Base-by-base conservation (phyloP, 2,113 vertebrate genomes). In the Scomber scombrus region DNA sequence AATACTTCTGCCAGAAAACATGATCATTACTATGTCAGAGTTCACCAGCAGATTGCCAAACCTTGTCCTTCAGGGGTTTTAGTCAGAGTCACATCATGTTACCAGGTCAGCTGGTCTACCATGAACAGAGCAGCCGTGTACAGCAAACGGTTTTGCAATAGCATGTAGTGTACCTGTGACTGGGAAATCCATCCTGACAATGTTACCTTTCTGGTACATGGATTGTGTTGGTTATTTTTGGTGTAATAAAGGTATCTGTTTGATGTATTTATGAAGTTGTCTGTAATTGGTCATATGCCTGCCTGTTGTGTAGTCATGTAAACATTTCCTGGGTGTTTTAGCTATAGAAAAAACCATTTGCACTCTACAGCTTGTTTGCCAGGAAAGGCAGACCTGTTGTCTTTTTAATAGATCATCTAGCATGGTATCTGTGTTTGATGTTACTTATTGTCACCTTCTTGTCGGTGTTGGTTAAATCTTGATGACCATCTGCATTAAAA, bases 401-500 rank as follows among this genome's bases (percentile, higher is more conserved):
- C 12, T 67, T 3, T 26, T 29, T n/a, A 65, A 13, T 5, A 19
- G n/a, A 11, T 71, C n/a, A 58, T 56, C 64, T 7, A 19, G 7
- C 31, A 11, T 8, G 5, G 4, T 14, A 45, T 71, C 15, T 51
- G 43, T 73, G 56, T 69, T 69, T 45, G 12, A 19, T 34, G 21
- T 78, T 46, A 11, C 1, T 34, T 66, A 3, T 47, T 21, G 47
- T 68, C 31, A 50, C 60, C 14, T 52, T 69, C 19, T 19, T 1
- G 2, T 23, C 34, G 19, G 19, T 72, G n/a, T 31, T 46, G 11
- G 47, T 26, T 31, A 7, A 60, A 26, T 45, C 14, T 29, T 43
- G 51, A 49, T 62, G 34, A 40, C 8, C 56, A 61, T 73, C 13
- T 75, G 57, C 68, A 56, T 13, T 78, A 11, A 67, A 68, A 69